phyloP scores from a whole-genome alignment of 2,797 vertebrate species.

The Iguana delicatissima region DNA sequence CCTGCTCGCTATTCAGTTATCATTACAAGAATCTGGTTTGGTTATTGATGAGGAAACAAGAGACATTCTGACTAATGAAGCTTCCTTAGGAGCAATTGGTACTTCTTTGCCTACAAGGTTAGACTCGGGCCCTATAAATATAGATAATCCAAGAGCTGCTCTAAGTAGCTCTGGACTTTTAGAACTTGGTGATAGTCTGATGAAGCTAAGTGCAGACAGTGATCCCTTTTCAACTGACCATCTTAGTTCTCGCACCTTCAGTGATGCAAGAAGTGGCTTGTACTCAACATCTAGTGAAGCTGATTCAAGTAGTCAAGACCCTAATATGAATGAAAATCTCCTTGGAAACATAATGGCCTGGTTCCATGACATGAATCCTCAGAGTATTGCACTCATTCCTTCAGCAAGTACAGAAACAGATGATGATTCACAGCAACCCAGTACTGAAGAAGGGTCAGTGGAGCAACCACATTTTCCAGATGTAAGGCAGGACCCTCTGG shows the following conservation, averaged over 20 bases:
- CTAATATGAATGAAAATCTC: constrained; percentile 89
- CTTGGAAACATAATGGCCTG: constrained; percentile 99
- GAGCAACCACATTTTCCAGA: constrained; percentile 62
- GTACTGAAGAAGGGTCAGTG: constrained; percentile 69
- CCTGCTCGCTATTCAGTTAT: constrained; percentile 97
- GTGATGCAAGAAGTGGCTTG: constrained; percentile 80
- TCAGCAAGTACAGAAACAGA: constrained; percentile 85
- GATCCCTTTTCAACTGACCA: constrained; percentile 83
- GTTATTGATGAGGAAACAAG: constrained; percentile 83
- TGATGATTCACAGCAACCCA: constrained; percentile 74
- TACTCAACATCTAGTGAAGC: constrained; percentile 87
- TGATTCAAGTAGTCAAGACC: constrained; percentile 86
- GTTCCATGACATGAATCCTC: constrained; percentile 99
- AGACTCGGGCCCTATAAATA: constrained; percentile 84
- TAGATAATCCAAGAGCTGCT: constrained; percentile 86
- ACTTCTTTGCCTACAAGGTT: constrained; percentile 93
- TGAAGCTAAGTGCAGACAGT: constrained; percentile 84
- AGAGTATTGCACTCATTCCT: constrained; percentile 93
- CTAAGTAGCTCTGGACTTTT: constrained; percentile 95
- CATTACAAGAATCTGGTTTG: constrained; percentile 94
- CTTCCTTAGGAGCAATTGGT: constrained; percentile 93
- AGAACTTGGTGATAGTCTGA: constrained; percentile 91
- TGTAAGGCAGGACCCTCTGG: constrained; percentile 78
- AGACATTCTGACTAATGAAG: constrained; percentile 87
- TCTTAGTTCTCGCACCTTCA: constrained; percentile 81